Conservation (phyloP, 2,797 vertebrate genomes). For the Nothura maculosa region DNA sequence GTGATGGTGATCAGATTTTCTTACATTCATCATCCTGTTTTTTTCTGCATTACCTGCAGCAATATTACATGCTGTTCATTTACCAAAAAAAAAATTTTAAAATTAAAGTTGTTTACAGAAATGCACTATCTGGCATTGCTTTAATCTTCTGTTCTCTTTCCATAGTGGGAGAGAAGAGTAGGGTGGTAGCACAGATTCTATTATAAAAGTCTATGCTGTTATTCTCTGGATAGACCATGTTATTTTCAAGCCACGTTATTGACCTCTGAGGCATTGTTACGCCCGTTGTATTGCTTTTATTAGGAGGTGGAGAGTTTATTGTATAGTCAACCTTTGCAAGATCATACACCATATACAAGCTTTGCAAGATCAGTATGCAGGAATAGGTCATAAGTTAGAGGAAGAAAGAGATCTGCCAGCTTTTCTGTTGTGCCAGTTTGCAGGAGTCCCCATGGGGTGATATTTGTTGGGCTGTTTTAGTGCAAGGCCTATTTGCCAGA, state of each 20-base stretch:
- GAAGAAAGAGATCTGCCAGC: neutral
- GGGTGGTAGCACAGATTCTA: neutral
- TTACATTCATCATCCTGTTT: neutral
- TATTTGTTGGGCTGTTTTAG: neutral
- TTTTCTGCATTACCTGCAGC: slow-evolving; percentile 4
- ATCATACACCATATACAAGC: no score
- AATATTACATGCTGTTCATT: neutral
- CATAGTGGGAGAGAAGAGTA: neutral
- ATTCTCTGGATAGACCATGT: neutral
- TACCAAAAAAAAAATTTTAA: neutral
- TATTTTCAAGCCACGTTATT: neutral
- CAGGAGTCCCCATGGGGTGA: neutral
- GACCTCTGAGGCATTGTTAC: neutral
- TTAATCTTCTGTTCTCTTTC: neutral
- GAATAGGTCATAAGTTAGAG: neutral
- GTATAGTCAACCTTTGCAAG: neutral
- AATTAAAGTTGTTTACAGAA: neutral
- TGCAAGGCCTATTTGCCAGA: neutral
- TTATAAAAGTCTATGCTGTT: neutral
- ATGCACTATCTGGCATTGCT: neutral
- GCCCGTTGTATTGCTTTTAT: neutral
- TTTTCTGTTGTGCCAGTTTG: neutral
- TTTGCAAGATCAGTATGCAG: neutral
- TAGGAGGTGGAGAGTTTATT: neutral
- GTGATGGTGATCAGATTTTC: neutral